Percentiles rank a stretch among this genome's conserved stretches.
Evolutionary conservation across 2,888 invertebrate species (phyloP).

Genomic region (Drosophila birchii): DNA sequence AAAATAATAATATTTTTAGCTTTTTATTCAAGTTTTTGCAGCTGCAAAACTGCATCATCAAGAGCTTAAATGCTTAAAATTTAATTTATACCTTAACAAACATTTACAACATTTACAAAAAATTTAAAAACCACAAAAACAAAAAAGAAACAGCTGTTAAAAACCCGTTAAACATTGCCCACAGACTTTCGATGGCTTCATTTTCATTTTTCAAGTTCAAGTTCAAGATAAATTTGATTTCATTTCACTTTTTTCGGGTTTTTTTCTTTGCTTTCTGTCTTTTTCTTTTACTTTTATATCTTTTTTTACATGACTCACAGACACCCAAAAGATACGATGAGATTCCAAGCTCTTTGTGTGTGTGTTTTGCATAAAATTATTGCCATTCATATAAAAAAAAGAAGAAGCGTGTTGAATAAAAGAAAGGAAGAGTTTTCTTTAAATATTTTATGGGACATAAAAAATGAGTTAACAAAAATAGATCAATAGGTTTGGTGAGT

Average conservation of each 20-base stretch:
- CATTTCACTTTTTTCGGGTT: slow-evolving; percentile 60
- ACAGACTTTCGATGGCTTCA: slow-evolving; percentile 65
- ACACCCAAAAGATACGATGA: slow-evolving; percentile 39
- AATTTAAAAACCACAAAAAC: background rate
- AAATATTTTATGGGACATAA: slow-evolving; percentile 12
- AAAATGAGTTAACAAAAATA: background rate
- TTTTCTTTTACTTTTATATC: slow-evolving; percentile 62
- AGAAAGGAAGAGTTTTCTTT: slow-evolving; percentile 41
- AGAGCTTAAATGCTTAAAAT: background rate
- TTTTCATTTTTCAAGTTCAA: slow-evolving; percentile 80
- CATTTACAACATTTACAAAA: background rate
- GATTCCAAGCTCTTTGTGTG: slow-evolving; percentile 13
- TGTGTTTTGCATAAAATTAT: slow-evolving; percentile 72
- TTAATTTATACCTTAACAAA: background rate
- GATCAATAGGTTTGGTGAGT: background rate
- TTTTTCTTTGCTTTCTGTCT: slow-evolving; percentile 57
- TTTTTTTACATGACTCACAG: slow-evolving; percentile 63
- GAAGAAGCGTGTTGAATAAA: slow-evolving; percentile 42
- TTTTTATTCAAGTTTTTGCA: slow-evolving; percentile 30
- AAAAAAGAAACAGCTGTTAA: background rate
- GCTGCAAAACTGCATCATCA: slow-evolving; percentile 38
- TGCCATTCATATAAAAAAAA: slow-evolving; percentile 67
- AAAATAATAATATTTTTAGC: slow-evolving; percentile 13
- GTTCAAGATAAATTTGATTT: slow-evolving; percentile 83
- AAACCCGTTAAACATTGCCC: slow-evolving; percentile 29